Base-by-base conservation (phyloP, 1,140 invertebrate genomes). In the Drosophila tsacasi region DNA sequence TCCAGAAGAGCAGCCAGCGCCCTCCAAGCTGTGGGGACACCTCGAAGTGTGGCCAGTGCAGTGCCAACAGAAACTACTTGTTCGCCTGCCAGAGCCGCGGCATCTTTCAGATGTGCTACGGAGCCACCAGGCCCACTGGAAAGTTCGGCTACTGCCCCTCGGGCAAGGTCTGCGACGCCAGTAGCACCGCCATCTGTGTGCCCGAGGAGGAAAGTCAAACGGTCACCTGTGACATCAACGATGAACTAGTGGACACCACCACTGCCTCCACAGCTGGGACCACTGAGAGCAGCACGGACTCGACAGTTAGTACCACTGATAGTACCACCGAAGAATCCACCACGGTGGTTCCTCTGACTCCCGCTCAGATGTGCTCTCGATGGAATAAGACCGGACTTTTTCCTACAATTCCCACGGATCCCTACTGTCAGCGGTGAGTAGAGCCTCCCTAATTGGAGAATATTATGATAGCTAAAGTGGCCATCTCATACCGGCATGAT, bases 31-130 rank as follows among this genome's bases (percentile, higher is more conserved):
- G 85, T 42, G 91, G 89, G 0, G 89, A 92, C 49, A 92, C 89
- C 27, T 74, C 89, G 8, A 61, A 83, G 21, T 92, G 91, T 47
- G 91, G 91, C 3, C 74, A 63, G 10, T 92, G 91, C n/a, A 91
- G 76, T 46, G 91, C 91, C 3, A 83, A 87, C 17, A 49, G 65
- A 0, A 92, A 92, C 57, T 82, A 82, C 50, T 59, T 91, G 10
- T 92, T 92, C 25, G 85, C 91, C 49, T 92, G 91, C 46, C 72
- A 65, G 17, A 92, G 91, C 49, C 79, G 89, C 0, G 62, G 80
- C 1, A 82, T 81, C 37, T 92, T 92, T 17, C 91, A 91, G 47
- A 91, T 92, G 85, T 92, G 91, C 59, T 91, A 92, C 35, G 91
- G 91, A 9, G 91, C 89, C 37, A 50, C 61, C 1, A 80, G 69